phyloP scores from a whole-genome alignment of 1,140 invertebrate genomes.

The Drosophila neocordata region DNA sequence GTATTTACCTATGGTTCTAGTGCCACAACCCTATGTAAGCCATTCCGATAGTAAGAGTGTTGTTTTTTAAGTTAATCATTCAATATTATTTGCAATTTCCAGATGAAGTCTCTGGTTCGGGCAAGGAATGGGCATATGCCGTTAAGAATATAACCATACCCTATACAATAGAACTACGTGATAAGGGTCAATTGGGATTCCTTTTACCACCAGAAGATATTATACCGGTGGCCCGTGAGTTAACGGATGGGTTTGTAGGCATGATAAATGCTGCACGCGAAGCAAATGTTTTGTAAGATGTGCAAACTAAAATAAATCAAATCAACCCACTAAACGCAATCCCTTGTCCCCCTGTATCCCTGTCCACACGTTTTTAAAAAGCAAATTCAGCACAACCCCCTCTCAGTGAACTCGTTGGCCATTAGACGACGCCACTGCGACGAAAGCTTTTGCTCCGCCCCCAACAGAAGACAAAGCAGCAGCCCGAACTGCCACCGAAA shows the following conservation, averaged over 20 bases:
- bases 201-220: slow-evolving; percentile 90
- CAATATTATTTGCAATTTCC: not conserved
- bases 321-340: not conserved
- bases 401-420: not conserved
- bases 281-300: slow-evolving; percentile 54
- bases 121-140: slow-evolving; percentile 90
- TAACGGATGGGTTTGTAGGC: slow-evolving; percentile 86
- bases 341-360: not conserved
- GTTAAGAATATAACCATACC: slow-evolving; percentile 87
- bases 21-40: slow-evolving; percentile 84
- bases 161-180: slow-evolving; percentile 87
- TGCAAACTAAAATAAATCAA: not conserved
- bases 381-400: not conserved
- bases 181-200: slow-evolving; percentile 89
- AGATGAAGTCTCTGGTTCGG: slow-evolving; percentile 84
- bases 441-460: slow-evolving; percentile 72
- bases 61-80: too few species aligned
- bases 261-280: slow-evolving; percentile 85
- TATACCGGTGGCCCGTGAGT: slow-evolving; percentile 88
- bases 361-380: slow-evolving; percentile 17
- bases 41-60: too few species aligned
- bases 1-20: slow-evolving; percentile 83
- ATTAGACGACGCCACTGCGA: slow-evolving; percentile 58
- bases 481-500: slow-evolving; percentile 35
- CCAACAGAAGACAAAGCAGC: slow-evolving; percentile 34